These are phyloP conservation scores for Spongilla lacustris DNA, from an alignment of 37 sponge, comb jelly and placozoan species.

Conservation along the genomic window DNA sequence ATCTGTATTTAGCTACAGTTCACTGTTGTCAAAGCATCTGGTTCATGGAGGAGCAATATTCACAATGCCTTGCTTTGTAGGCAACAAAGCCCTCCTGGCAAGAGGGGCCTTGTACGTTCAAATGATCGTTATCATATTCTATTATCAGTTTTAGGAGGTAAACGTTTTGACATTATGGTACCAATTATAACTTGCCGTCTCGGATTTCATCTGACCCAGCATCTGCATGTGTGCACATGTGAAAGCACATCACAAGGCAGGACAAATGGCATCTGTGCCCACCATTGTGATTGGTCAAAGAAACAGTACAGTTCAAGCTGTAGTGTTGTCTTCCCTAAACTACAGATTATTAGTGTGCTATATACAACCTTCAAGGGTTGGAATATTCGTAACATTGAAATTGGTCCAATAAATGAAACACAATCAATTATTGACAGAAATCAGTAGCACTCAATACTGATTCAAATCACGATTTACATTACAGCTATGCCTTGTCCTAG, in stretches of 20 bases:
- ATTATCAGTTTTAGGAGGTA: too few relatives aligned
- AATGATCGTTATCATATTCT: neutral
- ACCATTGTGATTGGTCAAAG: neutral
- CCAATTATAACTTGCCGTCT: neutral
- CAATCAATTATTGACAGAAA: neutral
- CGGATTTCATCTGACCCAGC: neutral
- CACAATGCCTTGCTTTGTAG: neutral
- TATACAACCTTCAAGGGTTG: neutral
- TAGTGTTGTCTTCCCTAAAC: neutral
- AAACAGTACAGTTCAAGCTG: neutral
- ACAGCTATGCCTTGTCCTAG: neutral
- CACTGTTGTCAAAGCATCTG: neutral
- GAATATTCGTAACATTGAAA: neutral
- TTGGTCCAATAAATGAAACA: neutral
- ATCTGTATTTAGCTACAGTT: neutral
- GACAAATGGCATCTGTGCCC: neutral
- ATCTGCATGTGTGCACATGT: conserved; percentile 3
- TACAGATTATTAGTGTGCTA: neutral
- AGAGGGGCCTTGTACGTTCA: neutral
- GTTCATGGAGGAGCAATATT: neutral
- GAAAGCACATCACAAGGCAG: neutral
- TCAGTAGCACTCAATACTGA: neutral
- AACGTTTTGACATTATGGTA: too few relatives aligned
- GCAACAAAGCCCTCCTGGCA: neutral
- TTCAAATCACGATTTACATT: neutral